Percentiles rank a stretch among this genome's conserved stretches.
These are phyloP conservation scores for Puntigrus tetrazona DNA, from an alignment of 2,113 vertebrate species.

Conservation along the genomic window DNA sequence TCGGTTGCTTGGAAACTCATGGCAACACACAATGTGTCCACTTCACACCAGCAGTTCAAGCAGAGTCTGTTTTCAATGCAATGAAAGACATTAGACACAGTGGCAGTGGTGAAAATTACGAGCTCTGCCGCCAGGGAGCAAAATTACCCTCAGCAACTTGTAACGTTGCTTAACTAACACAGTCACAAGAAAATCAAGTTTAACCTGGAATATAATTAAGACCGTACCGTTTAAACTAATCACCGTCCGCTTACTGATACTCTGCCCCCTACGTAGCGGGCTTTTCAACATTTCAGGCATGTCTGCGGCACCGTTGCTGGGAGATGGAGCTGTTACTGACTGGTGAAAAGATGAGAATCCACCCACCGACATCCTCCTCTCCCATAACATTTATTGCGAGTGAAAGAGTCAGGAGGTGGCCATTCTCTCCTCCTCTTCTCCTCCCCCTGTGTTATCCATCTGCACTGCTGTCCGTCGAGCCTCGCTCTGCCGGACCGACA, in stretches of 20 bases:
- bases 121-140: constrained; percentile 7
- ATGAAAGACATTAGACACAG: constrained; percentile 30
- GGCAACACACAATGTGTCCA: constrained; percentile 44
- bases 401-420: constrained; percentile 30
- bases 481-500: neutral
- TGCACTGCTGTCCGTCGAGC: constrained; percentile 7
- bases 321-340: constrained; percentile 48
- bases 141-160: neutral
- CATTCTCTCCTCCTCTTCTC: constrained; percentile 17
- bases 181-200: constrained; percentile 19
- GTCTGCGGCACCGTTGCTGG: constrained; percentile 47
- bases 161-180: neutral
- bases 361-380: constrained; percentile 49
- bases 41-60: constrained; percentile 38
- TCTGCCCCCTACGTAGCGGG: neutral
- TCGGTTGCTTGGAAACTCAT: constrained; percentile 57
- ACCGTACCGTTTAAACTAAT: neutral
- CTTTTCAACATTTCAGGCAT: neutral
- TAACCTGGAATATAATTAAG: neutral
- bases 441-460: constrained; percentile 3
- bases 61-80: constrained; percentile 45
- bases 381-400: constrained; percentile 34
- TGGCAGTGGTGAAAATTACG: constrained; percentile 8
- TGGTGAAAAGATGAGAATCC: constrained; percentile 48
- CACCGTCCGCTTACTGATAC: neutral